Evolutionary conservation across 2,888 invertebrate genomes (phyloP), one percentile per base, ranked within the genome.

Genomic region (Perizoma affinitatum): DNA sequence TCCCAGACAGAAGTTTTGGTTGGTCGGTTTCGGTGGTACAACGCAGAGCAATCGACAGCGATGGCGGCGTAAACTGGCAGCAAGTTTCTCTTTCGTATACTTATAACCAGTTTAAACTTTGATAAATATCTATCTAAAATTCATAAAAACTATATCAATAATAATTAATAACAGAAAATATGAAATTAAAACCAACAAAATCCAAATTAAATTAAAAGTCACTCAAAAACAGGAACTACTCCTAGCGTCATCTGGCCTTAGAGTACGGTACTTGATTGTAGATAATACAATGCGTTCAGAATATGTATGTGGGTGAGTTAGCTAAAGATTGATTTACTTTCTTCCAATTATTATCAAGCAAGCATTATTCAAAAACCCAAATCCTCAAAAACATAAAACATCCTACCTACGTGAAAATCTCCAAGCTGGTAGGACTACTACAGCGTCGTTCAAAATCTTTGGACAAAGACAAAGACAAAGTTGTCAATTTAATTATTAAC

Each of bases 11-110:
- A 77, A 80, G 33, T 54, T 48, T 10, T 22, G 56, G 51, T 62
- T 79, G 78, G 79, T 84, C 80, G 76, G 83, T 88, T 84, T 85
- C 82, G 78, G 76, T 50, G 35, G 65, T 60, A 58, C 58, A 50
- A 51, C 56, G 75, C 73, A 79, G 71, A 54, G 51, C 45, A 35
- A 49, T 48, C 50, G 46, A 50, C 51, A 41, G 53, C 33, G 78
- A 83, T 80, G 80, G 78, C 80, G 80, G 78, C 80, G 79, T 75
- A 74, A 73, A 73, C 65, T 70, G 63, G 65, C 66, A 58, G 65
- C 9, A 71, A 66, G 70, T 72, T 73, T 75, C 65, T 72, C 65
- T 76, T 76, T 70, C 69, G 68, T 74, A 65, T 68, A 56, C 5
- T 43, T 41, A 34, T 57, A 35, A 38, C 10, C 6, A n/a, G 35